Evolutionary conservation across 2,113 vertebrate genomes (phyloP), one percentile per base, ranked within the genome.

Genomic region (Chaenogobius annularis): DNA sequence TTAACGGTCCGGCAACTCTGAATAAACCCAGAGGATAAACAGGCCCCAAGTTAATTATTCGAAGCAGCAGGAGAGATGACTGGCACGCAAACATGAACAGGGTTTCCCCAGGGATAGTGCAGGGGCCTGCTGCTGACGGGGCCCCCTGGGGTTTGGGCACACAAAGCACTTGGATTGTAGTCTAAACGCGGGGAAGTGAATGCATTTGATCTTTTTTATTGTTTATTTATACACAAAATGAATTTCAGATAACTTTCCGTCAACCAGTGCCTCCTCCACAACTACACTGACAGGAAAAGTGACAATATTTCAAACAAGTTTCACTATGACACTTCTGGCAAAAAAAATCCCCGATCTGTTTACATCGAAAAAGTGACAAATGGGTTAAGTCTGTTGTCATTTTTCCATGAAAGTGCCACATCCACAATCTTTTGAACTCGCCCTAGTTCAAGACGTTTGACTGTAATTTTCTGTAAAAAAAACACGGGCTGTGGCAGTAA

Each of bases 21-120:
- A 91, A 84, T 82, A 83, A 82, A 72, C 81, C 80, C 80, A 61
- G 72, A 78, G 78, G 78, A 86, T 78, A 83, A 89, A 85, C 63
- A 82, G 86, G 77, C 86, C 72, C 78, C 77, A 66, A 81, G 82
- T 86, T 81, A 83, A 90, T 88, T 86, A 88, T 89, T 89, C 72
- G 83, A 81, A 83, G 63, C 82, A 85, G 82, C 48, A 20, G 74
- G 75, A 82, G 83, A 77, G 73, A 83, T 73, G 70, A 71, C 79
- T 80, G 80, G 72, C 81, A 85, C 12, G 58, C 82, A 86, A 77
- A 71, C 67, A 61, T 76, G 69, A 63, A 72, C 80, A 83, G 87
- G 81, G 77, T 85, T 84, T 87, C 83, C 78, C 74, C 55, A 68
- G 67, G 70, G 74, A 75, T 58, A 3, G 22, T 44, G 70, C 78